Base-by-base conservation (phyloP, 1,140 invertebrate genomes). In the Camponotus vicinus region DNA sequence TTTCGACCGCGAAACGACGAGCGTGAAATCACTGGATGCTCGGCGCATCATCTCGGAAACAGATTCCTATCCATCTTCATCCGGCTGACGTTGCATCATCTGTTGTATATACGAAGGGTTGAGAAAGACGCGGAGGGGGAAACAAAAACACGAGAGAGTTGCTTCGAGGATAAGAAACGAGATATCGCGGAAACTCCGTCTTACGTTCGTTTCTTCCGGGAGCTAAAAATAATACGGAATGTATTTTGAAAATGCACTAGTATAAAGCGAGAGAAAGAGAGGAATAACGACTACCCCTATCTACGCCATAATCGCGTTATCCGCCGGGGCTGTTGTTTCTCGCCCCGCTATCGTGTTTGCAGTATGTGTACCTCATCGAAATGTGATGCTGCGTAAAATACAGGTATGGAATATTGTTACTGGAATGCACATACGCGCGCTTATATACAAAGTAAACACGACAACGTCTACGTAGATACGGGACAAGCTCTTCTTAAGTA, bases 381-480 rank as follows among this genome's bases (percentile, higher is more conserved):
- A 85, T 76, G 71, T 78, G 82, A 78, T 66, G 82, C 73, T 78
- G 82, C 52, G 73, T 83, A 73, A 83, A 82, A 82, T 82, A 82
- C 73, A 83, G 57, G 69, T 75, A 83, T 63, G 61, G 55, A 27
- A 83, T 75, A 63, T 83, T 83, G 79, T 83, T 83, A 75, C 79
- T 18, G 32, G 32, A 61, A 73, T 59, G 52, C 79, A 82, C 40
- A 83, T 37, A 80, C 27, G 9, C 18, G 7, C 11, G 40, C 69
- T 45, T 73, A 73, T 82, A 82, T 18, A 42, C 67, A 52, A 45
- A n/a, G 69, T 75, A 83, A 75, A 83, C 79, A 83, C 18, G n/a
- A 34, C 15, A n/a, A 13, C 27, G 13, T 83, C 69, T 73, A 73
- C 55, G 78, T 34, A 59, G 69, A 83, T 32, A 18, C 15, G 15